phyloP scores from a whole-genome alignment of 2,113 vertebrate species.

The Microtus pennsylvanicus region DNA sequence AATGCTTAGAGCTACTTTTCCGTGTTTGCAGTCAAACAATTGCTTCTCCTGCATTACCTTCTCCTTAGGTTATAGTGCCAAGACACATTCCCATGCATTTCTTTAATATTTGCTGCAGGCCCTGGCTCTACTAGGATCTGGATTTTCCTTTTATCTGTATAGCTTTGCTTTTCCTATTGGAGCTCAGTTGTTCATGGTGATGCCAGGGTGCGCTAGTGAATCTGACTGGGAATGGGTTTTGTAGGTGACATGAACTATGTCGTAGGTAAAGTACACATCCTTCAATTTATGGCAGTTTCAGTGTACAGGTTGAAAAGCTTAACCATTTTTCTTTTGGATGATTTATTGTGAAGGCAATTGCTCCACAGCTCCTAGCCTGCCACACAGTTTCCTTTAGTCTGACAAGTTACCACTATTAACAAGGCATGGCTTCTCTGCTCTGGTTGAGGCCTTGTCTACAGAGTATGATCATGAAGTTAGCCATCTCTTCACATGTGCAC shows the following conservation, averaged over 20 bases:
- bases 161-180: background rate
- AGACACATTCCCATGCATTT: background rate
- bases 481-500: background rate
- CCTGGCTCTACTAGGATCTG: background rate
- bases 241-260: background rate
- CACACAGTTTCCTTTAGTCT: background rate
- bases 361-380: background rate
- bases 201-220: background rate
- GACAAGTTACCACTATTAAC: background rate
- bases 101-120: background rate
- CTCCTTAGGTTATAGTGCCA: background rate
- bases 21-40: background rate
- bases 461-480: background rate
- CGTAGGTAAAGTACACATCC: background rate
- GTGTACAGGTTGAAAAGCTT: background rate
- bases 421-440: background rate
- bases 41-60: background rate
- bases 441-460: background rate
- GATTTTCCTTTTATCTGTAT: background rate
- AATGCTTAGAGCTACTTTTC: background rate
- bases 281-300: background rate
- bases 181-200: background rate
- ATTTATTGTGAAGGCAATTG: background rate
- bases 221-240: conserved; percentile 40
- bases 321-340: background rate